These are phyloP conservation scores for Tachina fera DNA, from an alignment of 2,888 invertebrate genomes.

Conservation along the genomic window DNA sequence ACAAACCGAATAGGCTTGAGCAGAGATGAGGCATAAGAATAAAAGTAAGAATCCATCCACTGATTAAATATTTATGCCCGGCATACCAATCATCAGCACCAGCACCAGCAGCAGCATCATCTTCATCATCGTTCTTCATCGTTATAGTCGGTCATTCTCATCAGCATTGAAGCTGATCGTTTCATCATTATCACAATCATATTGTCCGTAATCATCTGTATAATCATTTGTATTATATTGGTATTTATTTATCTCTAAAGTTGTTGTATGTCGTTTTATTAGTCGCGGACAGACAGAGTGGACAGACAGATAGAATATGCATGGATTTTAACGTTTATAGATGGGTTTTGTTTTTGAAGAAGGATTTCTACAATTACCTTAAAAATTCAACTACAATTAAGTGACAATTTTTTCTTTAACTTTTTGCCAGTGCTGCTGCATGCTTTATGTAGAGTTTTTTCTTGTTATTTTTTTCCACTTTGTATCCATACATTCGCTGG, in stretches of 20 bases:
- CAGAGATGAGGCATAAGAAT: background rate
- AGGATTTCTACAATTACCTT: conserved; percentile 68
- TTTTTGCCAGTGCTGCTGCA: conserved; percentile 27
- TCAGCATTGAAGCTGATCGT: conserved; percentile 33
- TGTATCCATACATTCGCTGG: background rate
- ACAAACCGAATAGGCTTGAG: background rate
- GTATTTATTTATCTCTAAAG: conserved; percentile 53
- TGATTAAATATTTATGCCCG: conserved; percentile 62
- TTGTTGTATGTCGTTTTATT: conserved; percentile 14
- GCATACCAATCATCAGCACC: conserved; percentile 57
- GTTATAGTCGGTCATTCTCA: conserved; percentile 44
- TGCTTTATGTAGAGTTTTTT: conserved; percentile 15
- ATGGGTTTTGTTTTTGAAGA: conserved; percentile 35
- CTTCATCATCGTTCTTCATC: conserved; percentile 42
- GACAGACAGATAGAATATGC: background rate
- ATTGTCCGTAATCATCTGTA: conserved; percentile 33
- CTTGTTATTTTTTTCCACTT: conserved; percentile 7
- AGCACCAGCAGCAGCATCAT: conserved; percentile 41
- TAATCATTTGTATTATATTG: conserved; percentile 53
- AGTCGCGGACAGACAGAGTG: background rate
- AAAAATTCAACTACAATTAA: conserved; percentile 71
- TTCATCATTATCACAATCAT: conserved; percentile 22
- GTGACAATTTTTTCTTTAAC: conserved; percentile 67
- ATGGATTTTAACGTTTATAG: conserved; percentile 5
- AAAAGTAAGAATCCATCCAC: conserved; percentile 32